Evolutionary conservation across 2,797 vertebrate genomes (phyloP), one percentile per base, ranked within the genome.

Genomic region (Periophthalmus magnuspinnatus): DNA sequence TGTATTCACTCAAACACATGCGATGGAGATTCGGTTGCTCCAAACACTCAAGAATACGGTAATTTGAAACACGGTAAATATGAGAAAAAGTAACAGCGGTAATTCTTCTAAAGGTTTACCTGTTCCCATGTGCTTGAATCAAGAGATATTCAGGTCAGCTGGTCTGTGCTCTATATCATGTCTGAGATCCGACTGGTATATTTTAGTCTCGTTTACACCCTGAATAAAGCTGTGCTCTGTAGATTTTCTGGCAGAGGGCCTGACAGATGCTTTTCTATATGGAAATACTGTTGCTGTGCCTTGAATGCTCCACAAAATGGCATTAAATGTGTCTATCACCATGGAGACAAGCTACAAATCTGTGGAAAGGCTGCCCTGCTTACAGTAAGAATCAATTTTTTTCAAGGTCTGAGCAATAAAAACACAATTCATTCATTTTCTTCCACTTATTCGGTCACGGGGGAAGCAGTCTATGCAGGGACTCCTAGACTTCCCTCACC

Each of bases 31-130:
- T 55, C 21, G 19, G 59, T 78, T 62, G 50, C 61, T n/a, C 13
- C 41, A 38, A 28, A 68, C 65, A 45, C 17, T 67, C 33, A 19
- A 22, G 56, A 63, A 71, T 11, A 14, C 34, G 55, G 68, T 59
- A 68, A 78, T 70, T 41, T 52, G 75, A 70, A 74, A 54, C 16
- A 14, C 58, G 19, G 50, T 34, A 41, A 74, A 70, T 72, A 66
- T 41, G 38, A 32, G 28, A 67, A 57, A 24, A 48, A 59, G 6
- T 0, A 28, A 1, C 19, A 52, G 19, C 67, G 50, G 61, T 47
- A 48, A 57, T 41, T 68, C 61, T 48, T 32, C 32, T 57, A 32
- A 21, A 41, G 72, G n/a, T 36, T 71, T 41, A 55, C 17, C 9
- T 66, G 50, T 70, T 22, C 13, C 28, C 24, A 54, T 38, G 28